phyloP scores from a whole-genome alignment of 1,140 invertebrate genomes.

The Stegodyphus mimosarum region DNA sequence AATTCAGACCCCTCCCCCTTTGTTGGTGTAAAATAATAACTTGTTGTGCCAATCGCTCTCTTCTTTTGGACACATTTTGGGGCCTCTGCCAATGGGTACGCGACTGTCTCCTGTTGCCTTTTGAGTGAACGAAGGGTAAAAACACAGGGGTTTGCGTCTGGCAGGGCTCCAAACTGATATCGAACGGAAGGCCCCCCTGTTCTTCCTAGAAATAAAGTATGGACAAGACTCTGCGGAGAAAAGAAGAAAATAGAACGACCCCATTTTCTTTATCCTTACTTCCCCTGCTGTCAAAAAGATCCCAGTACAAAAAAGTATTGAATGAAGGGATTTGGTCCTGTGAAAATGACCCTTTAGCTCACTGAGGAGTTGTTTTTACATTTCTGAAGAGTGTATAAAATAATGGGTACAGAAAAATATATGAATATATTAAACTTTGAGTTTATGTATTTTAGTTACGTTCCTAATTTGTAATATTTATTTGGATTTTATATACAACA shows the following conservation, averaged over 20 bases:
- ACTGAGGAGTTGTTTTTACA: not conserved
- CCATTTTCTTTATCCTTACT: constrained; percentile 59
- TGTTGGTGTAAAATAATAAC: constrained; percentile 34
- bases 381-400: no score
- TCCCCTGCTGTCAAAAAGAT: constrained; percentile 54
- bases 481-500: no score
- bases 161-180: constrained; percentile 51
- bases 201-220: constrained; percentile 29
- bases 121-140: constrained; percentile 37
- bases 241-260: constrained; percentile 39
- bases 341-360: constrained; percentile 49
- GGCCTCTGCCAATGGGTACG: constrained; percentile 19
- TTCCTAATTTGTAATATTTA: no score
- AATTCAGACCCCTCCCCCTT: not conserved
- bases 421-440: no score
- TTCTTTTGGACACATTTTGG: constrained; percentile 33
- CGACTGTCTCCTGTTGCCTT: constrained; percentile 48
- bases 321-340: constrained; percentile 32
- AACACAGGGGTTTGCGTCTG: constrained; percentile 18
- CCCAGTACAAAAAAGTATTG: constrained; percentile 38
- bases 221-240: not conserved
- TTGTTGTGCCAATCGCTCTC: constrained; percentile 22
- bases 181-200: constrained; percentile 6
- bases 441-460: no score
- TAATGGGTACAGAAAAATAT: no score